Percentiles rank a stretch among this genome's conserved stretches.
Conservation (phyloP, 2,888 invertebrate genomes). For the Oligia fasciuncula region DNA sequence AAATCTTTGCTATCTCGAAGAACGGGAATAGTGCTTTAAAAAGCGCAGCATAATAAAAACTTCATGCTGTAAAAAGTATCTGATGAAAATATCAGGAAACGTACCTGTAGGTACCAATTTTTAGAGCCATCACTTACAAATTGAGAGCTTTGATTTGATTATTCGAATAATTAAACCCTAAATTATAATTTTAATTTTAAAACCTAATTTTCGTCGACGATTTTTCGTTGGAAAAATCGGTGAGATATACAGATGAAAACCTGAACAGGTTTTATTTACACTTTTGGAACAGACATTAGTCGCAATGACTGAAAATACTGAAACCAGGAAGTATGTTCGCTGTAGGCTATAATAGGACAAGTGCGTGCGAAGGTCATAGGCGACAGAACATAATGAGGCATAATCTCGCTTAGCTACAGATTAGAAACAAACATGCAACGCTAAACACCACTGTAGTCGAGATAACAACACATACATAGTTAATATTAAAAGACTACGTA, state of each 20-base stretch:
- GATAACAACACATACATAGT: background rate
- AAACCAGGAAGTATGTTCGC: conserved; percentile 31
- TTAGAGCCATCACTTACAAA: background rate
- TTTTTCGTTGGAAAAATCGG: background rate
- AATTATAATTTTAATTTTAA: background rate
- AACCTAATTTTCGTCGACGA: background rate
- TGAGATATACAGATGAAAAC: background rate
- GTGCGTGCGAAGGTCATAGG: conserved; percentile 21
- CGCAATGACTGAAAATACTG: conserved; percentile 11
- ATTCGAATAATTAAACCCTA: background rate
- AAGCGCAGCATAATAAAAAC: conserved; percentile 31
- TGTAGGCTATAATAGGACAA: conserved; percentile 31
- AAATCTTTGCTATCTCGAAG: conserved; percentile 16
- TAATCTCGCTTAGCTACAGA: conserved; percentile 53
- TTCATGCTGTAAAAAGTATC: background rate
- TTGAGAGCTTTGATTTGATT: background rate
- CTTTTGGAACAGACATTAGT: background rate
- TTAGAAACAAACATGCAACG: conserved; percentile 38
- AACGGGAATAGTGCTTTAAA: background rate
- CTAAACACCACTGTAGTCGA: conserved; percentile 15
- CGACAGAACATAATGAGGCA: conserved; percentile 34
- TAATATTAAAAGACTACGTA: background rate
- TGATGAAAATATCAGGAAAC: background rate
- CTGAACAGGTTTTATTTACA: background rate
- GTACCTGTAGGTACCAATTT: background rate